Evolutionary conservation across 2,888 invertebrate species (phyloP).

Genomic region (Eulithis testata): DNA sequence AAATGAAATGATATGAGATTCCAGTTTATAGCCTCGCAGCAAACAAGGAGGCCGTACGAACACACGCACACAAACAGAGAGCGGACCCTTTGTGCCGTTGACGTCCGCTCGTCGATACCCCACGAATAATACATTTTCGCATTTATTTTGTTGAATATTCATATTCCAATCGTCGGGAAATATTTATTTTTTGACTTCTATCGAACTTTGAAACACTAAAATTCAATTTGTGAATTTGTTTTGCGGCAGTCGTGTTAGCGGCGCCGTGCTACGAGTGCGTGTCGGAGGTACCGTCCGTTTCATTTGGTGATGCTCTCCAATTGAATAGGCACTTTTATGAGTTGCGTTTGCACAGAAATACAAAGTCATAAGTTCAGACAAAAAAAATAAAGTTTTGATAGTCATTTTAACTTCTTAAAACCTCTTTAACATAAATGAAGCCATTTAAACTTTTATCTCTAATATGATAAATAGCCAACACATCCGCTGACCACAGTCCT

Average conservation of each 20-base stretch:
- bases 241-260: constrained; percentile 3
- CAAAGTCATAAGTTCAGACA: no score
- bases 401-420: background rate
- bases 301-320: background rate
- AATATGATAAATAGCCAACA: constrained; percentile 30
- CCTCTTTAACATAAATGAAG: constrained; percentile 8
- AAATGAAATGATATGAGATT: constrained; percentile 2
- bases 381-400: background rate
- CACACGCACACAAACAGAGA: background rate
- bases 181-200: constrained; percentile 26
- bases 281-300: no score
- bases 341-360: background rate
- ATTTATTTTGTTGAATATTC: constrained; percentile 31
- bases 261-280: background rate
- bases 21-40: background rate
- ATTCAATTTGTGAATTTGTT: constrained; percentile 21
- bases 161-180: constrained; percentile 30
- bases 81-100: constrained; percentile 19
- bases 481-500: constrained; percentile 7
- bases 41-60: background rate
- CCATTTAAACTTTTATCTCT: constrained; percentile 1
- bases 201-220: constrained; percentile 17
- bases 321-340: background rate
- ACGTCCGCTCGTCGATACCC: constrained; percentile 13
- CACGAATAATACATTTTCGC: constrained; percentile 6